A percentile compares a stretch with the other conserved stretches of the same genome.
These are phyloP conservation scores for Gavialis gangeticus DNA, from an alignment of 2,113 vertebrate genomes.

Conservation along the genomic window DNA sequence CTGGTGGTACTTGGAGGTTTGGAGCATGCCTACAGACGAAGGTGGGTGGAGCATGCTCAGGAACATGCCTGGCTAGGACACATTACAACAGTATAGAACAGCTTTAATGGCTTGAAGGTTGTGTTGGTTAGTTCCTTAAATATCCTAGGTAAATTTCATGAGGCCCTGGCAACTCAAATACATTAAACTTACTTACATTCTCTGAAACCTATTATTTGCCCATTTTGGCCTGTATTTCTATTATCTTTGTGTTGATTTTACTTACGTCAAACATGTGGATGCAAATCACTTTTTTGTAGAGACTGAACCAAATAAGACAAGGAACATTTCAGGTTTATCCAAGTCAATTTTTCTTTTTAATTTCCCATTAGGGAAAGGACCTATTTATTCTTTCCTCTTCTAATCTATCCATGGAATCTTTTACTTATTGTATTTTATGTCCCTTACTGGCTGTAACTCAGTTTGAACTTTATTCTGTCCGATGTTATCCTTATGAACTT, in stretches of 20 bases:
- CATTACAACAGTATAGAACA: no score
- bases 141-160: not conserved
- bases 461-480: not conserved
- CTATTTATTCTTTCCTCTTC: not conserved
- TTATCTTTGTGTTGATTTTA: not conserved
- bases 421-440: fast-evolving
- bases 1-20: no score
- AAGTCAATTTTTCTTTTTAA: not conserved
- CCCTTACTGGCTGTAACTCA: not conserved
- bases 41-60: no score
- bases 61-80: no score
- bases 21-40: no score
- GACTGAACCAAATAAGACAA: not conserved
- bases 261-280: not conserved
- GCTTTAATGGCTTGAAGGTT: not conserved
- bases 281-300: not conserved
- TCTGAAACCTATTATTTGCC: not conserved
- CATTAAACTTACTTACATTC: not conserved
- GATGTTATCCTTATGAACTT: not conserved
- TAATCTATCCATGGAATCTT: not conserved
- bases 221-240: not conserved
- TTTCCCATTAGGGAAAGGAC: not conserved
- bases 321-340: not conserved
- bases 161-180: not conserved
- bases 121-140: not conserved